Evolutionary conservation across 2,797 vertebrate genomes (phyloP).

Genomic region (Aldrovandia affinis): DNA sequence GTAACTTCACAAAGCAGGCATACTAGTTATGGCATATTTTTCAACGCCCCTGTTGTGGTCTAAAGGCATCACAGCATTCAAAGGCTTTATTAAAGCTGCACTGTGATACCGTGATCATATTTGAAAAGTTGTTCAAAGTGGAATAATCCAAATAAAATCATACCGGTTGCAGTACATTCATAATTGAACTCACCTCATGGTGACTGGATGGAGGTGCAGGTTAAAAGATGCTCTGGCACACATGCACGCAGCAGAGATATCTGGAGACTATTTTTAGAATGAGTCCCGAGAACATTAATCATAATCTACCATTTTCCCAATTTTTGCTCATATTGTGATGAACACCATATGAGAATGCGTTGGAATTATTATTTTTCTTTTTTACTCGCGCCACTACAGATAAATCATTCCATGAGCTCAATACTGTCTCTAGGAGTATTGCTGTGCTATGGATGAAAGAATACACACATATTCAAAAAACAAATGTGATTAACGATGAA

Average conservation of each 20-base stretch:
- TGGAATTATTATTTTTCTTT: not conserved
- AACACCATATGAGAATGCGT: not conserved
- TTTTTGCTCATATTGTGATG: not conserved
- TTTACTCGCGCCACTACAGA: not conserved
- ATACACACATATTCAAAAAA: not conserved
- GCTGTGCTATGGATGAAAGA: not conserved
- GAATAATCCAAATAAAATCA: slow-evolving; percentile 14
- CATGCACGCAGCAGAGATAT: not conserved
- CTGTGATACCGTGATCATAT: not conserved
- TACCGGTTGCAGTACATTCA: not conserved
- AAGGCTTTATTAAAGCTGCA: not conserved
- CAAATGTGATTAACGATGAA: not conserved
- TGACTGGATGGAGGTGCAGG: not conserved
- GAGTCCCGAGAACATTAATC: not conserved
- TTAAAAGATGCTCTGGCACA: not conserved
- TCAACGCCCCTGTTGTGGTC: not conserved
- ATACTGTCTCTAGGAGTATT: not conserved
- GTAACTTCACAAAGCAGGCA: not conserved
- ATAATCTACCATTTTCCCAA: not conserved
- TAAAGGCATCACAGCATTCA: not conserved
- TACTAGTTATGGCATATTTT: not conserved
- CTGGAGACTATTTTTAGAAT: not conserved
- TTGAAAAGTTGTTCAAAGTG: not conserved
- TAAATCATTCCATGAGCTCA: not conserved
- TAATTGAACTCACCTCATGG: slow-evolving; percentile 18